Evolutionary conservation across 1,140 invertebrate species (phyloP).

Genomic region (Oncopeltus fasciatus): DNA sequence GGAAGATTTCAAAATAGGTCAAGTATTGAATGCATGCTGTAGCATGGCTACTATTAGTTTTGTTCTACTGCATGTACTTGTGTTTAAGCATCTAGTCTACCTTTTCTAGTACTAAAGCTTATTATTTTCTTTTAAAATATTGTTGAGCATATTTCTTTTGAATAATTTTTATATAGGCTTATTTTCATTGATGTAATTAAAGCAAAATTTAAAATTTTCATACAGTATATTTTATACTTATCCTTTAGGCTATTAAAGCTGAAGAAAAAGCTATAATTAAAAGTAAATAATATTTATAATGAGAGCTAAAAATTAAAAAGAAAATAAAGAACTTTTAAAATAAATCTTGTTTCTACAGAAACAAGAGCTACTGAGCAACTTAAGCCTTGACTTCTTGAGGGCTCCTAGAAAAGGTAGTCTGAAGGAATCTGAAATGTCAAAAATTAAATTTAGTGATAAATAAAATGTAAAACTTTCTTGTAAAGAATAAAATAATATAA

Average conservation of each 20-base stretch:
- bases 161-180: neutral
- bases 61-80: neutral
- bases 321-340: too few relatives aligned
- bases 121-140: neutral
- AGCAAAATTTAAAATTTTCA: neutral
- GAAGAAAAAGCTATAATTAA: too few relatives aligned
- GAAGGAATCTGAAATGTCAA: too few relatives aligned
- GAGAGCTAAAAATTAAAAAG: too few relatives aligned
- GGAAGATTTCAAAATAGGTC: constrained; percentile 2
- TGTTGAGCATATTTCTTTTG: neutral
- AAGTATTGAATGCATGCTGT: constrained; percentile 3
- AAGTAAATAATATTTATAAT: too few relatives aligned
- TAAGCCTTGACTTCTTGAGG: too few relatives aligned
- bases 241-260: too few relatives aligned
- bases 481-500: neutral
- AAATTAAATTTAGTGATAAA: too few relatives aligned
- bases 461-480: neutral
- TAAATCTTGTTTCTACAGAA: too few relatives aligned
- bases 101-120: constrained; percentile 1
- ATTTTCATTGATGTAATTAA: neutral
- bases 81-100: constrained; percentile 1
- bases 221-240: neutral
- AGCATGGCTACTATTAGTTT: constrained; percentile 4
- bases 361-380: too few relatives aligned
- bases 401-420: too few relatives aligned